Base-by-base conservation (phyloP, 2,888 invertebrate species). In the Koerneria pararmatus region DNA sequence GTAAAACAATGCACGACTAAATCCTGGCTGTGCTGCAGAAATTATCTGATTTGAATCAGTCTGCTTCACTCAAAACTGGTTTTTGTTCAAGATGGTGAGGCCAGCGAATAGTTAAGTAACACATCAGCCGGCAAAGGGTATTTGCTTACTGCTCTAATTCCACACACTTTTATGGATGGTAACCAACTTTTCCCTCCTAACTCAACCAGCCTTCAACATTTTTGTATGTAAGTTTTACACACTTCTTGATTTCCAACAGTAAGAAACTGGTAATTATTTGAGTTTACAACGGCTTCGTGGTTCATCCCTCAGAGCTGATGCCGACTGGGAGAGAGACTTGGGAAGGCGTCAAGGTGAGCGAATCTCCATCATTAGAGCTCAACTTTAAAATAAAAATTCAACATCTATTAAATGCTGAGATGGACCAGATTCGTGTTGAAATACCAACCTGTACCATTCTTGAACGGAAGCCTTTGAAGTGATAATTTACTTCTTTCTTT, bases 241-340 rank as follows among this genome's bases (percentile, higher is more conserved):
- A 19, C 6, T 49, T 31, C 41, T 5, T 32, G 22, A 15, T 67
- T 69, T 51, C 65, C 15, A 46, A 46, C n/a, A 11, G n/a, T 46
- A 15, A 11, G n/a, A n/a, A n/a, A n/a, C n/a, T n/a, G n/a, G n/a
- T n/a, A n/a, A n/a, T n/a, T 22, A 6, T n/a, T 32, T 53, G 15
- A 54, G 63, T 37, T 31, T 82, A 79, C 79, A 81, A 81, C 60
- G 81, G 81, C 29, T 81, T 81, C 65, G 77, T 81, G 8, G 66
- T 81, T 56, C 76, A 78, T 51, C 74, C 74, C 41, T 69, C 69
- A 34, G 78, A 81, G 56, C 67, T 81, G 41, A 74, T 81, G 34
- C 81, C 81, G 31, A 81, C 81, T 2, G 80, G 80, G 1, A 75
- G 79, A 54, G 81, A 81, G 59, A 80, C 81, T 1, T 81, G 78